phyloP scores from a whole-genome alignment of 2,113 vertebrate genomes.

The Pogona vitticeps region DNA sequence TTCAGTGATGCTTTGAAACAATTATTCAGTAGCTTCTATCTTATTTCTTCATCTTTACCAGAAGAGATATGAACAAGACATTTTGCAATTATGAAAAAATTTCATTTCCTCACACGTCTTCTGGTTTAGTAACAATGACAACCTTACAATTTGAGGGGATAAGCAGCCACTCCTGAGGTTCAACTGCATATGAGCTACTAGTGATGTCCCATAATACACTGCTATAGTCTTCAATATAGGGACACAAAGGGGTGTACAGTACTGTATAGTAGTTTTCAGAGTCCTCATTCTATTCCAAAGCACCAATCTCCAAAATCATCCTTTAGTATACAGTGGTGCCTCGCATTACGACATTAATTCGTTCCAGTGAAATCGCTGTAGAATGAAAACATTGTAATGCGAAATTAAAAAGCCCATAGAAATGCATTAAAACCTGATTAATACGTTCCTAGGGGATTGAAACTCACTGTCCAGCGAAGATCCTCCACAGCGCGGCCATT shows the following conservation, averaged over 20 bases:
- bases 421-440: too few species aligned
- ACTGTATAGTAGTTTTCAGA: too few species aligned
- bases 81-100: neutral
- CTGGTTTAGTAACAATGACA: neutral
- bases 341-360: too few species aligned
- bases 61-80: neutral
- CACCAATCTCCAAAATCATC: neutral
- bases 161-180: neutral
- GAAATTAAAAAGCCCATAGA: too few species aligned
- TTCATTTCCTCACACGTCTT: neutral
- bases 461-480: too few species aligned
- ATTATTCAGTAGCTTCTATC: neutral
- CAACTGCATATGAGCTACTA: neutral
- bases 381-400: too few species aligned
- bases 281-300: neutral
- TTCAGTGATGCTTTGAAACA: neutral
- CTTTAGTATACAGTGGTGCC: too few species aligned
- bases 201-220: neutral
- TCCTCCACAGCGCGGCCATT: too few species aligned
- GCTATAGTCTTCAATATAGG: neutral
- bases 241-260: too few species aligned
- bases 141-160: neutral
- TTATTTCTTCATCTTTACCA: neutral
- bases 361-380: too few species aligned
- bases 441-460: too few species aligned